phyloP scores from a whole-genome alignment of 2,888 invertebrate genomes.

The Frankliniella fusca region DNA sequence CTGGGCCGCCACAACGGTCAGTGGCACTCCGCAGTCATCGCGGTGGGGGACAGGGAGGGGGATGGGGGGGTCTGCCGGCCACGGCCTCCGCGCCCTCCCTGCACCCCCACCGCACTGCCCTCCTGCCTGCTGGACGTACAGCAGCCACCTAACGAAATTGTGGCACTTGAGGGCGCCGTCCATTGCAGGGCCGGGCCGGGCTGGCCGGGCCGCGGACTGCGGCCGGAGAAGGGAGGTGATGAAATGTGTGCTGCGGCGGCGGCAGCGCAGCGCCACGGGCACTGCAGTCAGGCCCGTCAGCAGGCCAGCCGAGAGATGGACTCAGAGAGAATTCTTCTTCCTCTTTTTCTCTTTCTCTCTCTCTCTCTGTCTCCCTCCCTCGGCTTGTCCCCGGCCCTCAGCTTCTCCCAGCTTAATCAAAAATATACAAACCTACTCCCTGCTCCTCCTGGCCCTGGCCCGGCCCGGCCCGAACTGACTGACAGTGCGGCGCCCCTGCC shows the following conservation, averaged over 20 bases:
- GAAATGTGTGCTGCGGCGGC: too few species aligned
- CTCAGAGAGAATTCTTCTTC: background rate
- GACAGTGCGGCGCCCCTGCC: too few species aligned
- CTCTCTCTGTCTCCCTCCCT: background rate
- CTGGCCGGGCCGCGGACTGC: background rate
- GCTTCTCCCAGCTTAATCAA: background rate
- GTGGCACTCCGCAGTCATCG: too few species aligned
- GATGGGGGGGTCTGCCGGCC: background rate
- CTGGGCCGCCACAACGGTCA: too few species aligned
- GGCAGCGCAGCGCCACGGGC: too few species aligned
- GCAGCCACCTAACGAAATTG: too few species aligned
- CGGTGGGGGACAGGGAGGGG: background rate
- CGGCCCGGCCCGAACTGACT: background rate
- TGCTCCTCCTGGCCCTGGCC: background rate
- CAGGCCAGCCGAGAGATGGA: too few species aligned
- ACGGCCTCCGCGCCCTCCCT: background rate
- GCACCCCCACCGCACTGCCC: background rate
- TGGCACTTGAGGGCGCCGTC: too few species aligned
- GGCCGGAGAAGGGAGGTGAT: too few species aligned
- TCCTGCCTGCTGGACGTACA: too few species aligned
- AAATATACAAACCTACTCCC: background rate
- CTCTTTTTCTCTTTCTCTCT: background rate
- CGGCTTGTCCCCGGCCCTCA: too few species aligned
- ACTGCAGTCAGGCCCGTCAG: too few species aligned
- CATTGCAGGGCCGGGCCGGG: background rate